Base-by-base conservation (phyloP, 2,888 invertebrate species). In the Lysandra bellargus region DNA sequence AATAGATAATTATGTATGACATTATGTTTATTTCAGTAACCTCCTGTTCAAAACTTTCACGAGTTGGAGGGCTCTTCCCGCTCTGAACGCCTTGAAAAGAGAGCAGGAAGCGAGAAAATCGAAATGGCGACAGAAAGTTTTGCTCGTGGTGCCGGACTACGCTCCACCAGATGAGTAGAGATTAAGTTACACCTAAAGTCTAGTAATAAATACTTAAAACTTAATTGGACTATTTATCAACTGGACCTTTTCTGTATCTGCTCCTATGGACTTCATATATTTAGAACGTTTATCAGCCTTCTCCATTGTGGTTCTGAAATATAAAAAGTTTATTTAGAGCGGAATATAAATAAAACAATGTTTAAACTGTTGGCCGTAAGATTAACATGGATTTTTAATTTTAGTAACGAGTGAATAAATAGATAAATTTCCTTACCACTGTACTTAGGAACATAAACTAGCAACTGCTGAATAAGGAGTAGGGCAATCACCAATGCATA, bases 111-210 rank as follows among this genome's bases (percentile, higher is more conserved):
- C 95, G 79, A 95, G 96, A 76, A 96, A 96, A 85, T 95, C 95
- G 83, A 95, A 95, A 85, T 97, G 97, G 97, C 92, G 97, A 77
- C 92, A 96, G 86, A 97, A 96, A 89, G 97, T 97, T 14, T 95
- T 96, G 90, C 96, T 96, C 89, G 95, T 97, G 73, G 91, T 97
- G 79, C 97, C 97, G 0, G 97, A 97, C 87, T 97, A 96, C 85
- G 92, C 91, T 78, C 97, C 97, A 1, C 94, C 94, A 7, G 92
- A 93, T 49, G 93, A 94, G 82, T 93, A 86, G 80, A 61, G 64
- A 30, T 69, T 72, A 53, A 64, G n/a, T 78, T 69, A 69, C 14
- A 76, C 30, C 7, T 78, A 78, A 14, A 73, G 17, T 44, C 78
- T n/a, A 78, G 1, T 80, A 57, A 75, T 60, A 69, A 80, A 75